phyloP scores from a whole-genome alignment of 2,888 invertebrate genomes.

The Entomobrya proxima region DNA sequence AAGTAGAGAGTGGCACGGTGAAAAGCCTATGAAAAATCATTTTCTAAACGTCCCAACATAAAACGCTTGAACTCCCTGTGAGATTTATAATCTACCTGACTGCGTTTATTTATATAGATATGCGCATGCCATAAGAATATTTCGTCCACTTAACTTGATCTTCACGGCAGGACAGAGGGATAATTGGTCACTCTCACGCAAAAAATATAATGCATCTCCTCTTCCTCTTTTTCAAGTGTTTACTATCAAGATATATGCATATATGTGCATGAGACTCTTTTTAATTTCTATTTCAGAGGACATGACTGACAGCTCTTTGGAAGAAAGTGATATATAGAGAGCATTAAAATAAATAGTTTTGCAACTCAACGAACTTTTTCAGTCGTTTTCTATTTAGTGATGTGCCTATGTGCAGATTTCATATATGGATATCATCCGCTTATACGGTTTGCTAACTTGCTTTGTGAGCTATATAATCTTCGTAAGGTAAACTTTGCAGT shows the following conservation, averaged over 20 bases:
- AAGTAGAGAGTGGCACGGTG: background rate
- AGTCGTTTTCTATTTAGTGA: background rate
- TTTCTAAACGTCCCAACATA: background rate
- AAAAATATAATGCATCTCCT: slow-evolving; percentile 44
- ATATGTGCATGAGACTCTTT: slow-evolving; percentile 47
- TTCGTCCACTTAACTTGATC: slow-evolving; percentile 20
- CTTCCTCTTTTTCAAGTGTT: slow-evolving; percentile 27
- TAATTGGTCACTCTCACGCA: slow-evolving; percentile 61
- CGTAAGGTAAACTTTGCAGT: background rate
- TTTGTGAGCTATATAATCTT: background rate
- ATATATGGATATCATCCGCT: background rate
- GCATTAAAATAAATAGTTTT: slow-evolving; percentile 31
- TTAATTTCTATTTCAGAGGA: slow-evolving; percentile 57
- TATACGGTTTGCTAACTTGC: background rate
- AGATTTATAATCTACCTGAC: background rate
- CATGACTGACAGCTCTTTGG: slow-evolving; percentile 63
- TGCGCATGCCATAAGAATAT: background rate
- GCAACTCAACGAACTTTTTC: slow-evolving; percentile 18
- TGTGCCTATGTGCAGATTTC: background rate
- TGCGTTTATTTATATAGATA: background rate
- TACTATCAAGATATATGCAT: background rate
- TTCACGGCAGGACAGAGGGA: slow-evolving; percentile 33
- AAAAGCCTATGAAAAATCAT: background rate
- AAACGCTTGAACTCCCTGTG: background rate
- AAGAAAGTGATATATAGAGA: slow-evolving; percentile 62